Evolutionary conservation across 2,888 invertebrate genomes (phyloP).

Genomic region (Acronicta alni): DNA sequence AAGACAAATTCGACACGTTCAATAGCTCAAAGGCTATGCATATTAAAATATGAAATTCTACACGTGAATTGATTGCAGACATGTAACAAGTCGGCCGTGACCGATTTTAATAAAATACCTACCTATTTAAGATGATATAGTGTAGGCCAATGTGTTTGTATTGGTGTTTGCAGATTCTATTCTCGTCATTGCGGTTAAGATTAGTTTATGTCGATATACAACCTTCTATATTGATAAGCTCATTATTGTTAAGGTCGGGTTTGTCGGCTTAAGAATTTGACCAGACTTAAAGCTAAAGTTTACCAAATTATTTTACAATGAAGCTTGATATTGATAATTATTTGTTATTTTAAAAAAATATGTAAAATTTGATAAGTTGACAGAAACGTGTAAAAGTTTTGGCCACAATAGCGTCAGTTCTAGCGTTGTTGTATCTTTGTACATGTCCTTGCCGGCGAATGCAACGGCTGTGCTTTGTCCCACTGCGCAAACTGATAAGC

Average conservation of each 20-base stretch:
- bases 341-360: neutral
- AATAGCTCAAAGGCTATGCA: conserved; percentile 25
- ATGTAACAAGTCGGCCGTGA: conserved; percentile 59
- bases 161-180: conserved; percentile 51
- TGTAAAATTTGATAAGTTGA: neutral
- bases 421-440: conserved; percentile 66
- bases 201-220: conserved; percentile 19
- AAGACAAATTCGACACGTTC: conserved; percentile 18
- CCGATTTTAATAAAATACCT: conserved; percentile 55
- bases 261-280: neutral
- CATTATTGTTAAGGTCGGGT: neutral
- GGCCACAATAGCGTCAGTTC: conserved; percentile 56
- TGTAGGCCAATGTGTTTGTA: conserved; percentile 36
- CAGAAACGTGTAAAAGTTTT: conserved; percentile 1
- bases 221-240: conserved; percentile 36
- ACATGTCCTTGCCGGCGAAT: conserved; percentile 84
- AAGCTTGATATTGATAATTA: no score
- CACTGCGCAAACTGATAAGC: conserved; percentile 80
- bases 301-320: no score
- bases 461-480: conserved; percentile 84
- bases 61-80: conserved; percentile 35
- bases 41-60: conserved; percentile 35
- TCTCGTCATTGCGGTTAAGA: conserved; percentile 22
- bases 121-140: conserved; percentile 37
- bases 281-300: no score